Base-by-base conservation (phyloP, 1,140 invertebrate genomes). In the Metaphire vulgaris region DNA sequence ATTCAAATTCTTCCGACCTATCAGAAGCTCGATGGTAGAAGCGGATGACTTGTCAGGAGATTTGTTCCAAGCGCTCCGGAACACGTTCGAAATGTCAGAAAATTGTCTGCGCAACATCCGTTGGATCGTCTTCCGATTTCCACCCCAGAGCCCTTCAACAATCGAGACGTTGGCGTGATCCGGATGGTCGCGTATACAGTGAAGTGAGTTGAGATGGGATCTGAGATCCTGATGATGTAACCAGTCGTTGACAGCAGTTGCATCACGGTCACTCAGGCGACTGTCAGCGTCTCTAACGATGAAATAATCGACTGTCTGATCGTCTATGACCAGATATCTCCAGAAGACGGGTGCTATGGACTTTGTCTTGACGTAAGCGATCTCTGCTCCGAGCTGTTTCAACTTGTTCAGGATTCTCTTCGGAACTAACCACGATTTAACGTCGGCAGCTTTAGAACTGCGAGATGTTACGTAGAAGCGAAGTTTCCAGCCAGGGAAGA, bases 101-200 rank as follows among this genome's bases (percentile, higher is more conserved):
- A 56, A 12, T 56, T 56, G 6, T 0, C 15, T 66, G 21, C 32
- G 14, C 32, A 74, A 68, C n/a, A 2, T 2, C n/a, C 30, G 16
- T 30, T 30, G 29, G 26, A 73, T 14, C 32, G 30, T n/a, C n/a
- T n/a, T 32, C 14, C 32, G 6, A 2, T 14, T 0, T 15, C 72
- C 72, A 2, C 66, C 74, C 66, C 74, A 76, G 14, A 76, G 34
- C 34, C 74, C 74, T 12, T 30, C 31, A 2, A 67, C 33, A 31
- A 76, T 21, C 1, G 67, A 28, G n/a, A 41, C 0, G 32, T 33
- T 69, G 14, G 1, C 33, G 33, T 81, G 80, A 64, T 72, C 77
- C 1, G 74, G 81, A 75, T 82, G 79, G 72, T 85, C 83, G 32
- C 83, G 69, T 79, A 85, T 82, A n/a, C 81, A 70, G 77, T 84